Evolutionary conservation across 2,797 vertebrate genomes (phyloP), one percentile per base, ranked within the genome.

Genomic region (Champsocephalus gunnari): DNA sequence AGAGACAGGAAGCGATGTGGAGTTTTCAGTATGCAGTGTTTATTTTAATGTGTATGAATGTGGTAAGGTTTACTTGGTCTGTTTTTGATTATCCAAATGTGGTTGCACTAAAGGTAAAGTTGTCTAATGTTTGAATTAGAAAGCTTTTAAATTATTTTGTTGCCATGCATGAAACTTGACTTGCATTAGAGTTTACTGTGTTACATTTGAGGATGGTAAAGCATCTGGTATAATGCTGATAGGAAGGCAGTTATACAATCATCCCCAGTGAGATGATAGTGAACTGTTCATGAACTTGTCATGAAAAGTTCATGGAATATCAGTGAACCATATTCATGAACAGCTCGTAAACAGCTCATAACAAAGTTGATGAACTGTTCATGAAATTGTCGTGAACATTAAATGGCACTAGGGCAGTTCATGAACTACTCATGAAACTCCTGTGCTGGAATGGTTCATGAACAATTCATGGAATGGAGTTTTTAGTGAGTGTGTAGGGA

Each of bases 1-100:
- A 55, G 60, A 78, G 51, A 86, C 60, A 63, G 56, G 16, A 34
- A 79, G 32, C 44, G 70, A 68, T 57, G 34, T 38, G 69, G 45
- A 16, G 54, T 63, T 59, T 50, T 28, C 44, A 43, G 21, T 32
- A 12, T 17, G 14, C 11, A 12, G 6, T 55, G 45, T 68, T 66
- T 70, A 56, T 78, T 47, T 50, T 56, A 73, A 60, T 73, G 61
- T 63, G 34, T 24, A 44, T 55, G 24, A 69, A 58, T 71, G 24
- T 60, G 19, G 38, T 8, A 68, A 47, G 17, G 32, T 53, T 38
- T 69, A 73, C 38, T 21, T 34, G 12, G 21, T 44, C 11, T 53
- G 7, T 84, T 48, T 55, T 38, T 1, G 2, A 66, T 71, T 12
- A 13, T 64, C 11, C 14, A 43, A 50, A 24, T 41, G 54, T 58